These are phyloP conservation scores for Nerophis ophidion DNA, from an alignment of 2,113 vertebrate genomes.

Conservation along the genomic window DNA sequence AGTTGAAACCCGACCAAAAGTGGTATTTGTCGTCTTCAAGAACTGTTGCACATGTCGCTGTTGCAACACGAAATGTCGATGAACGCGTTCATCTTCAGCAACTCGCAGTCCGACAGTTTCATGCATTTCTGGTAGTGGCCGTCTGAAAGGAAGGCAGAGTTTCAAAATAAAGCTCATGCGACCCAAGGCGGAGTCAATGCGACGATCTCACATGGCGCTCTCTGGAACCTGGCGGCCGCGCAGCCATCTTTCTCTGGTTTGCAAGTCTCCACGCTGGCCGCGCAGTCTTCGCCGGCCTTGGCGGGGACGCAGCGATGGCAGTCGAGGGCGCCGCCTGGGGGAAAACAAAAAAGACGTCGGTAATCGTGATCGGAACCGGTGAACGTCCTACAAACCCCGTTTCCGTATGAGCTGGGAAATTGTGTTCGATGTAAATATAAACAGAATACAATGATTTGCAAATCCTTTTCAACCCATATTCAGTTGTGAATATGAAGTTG, in stretches of 20 bases:
- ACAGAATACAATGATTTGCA: too few species aligned
- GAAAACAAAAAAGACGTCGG: background rate
- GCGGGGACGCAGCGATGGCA: slow-evolving; percentile 57
- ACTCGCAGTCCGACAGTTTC: slow-evolving; percentile 48
- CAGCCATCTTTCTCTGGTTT: slow-evolving; percentile 55
- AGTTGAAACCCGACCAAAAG: background rate
- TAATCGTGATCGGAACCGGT: too few species aligned
- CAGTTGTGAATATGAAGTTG: too few species aligned
- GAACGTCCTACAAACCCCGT: too few species aligned
- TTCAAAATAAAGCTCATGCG: background rate
- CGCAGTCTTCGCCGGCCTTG: slow-evolving; percentile 46
- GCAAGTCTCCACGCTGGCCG: slow-evolving; percentile 44
- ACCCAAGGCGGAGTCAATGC: background rate
- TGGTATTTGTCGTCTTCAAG: background rate
- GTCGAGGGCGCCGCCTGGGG: slow-evolving; percentile 54
- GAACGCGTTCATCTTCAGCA: slow-evolving; percentile 59
- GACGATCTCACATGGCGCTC: slow-evolving; percentile 51
- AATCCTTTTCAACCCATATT: too few species aligned
- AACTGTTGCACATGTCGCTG: slow-evolving; percentile 62
- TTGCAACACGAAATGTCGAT: slow-evolving; percentile 60
- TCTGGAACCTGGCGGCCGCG: slow-evolving; percentile 50
- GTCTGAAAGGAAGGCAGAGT: slow-evolving; percentile 26
- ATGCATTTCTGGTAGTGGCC: slow-evolving; percentile 69
- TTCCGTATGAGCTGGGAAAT: too few species aligned
- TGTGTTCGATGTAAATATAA: too few species aligned